These are phyloP conservation scores for Rhopalosiphum padi DNA, from an alignment of 1,140 invertebrate species.

Conservation along the genomic window DNA sequence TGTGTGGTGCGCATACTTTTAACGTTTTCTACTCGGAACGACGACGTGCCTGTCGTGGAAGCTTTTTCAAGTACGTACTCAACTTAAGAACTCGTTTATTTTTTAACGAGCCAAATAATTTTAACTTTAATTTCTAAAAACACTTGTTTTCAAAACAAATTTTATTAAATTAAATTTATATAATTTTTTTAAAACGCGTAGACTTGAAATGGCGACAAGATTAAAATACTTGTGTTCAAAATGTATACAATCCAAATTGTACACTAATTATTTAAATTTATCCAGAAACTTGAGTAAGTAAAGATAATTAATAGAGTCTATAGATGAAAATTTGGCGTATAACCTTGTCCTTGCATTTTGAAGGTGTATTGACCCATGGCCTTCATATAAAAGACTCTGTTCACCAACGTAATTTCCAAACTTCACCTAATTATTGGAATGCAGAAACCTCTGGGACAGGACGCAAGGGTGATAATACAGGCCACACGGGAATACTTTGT, in stretches of 20 bases:
- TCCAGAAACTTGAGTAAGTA: constrained; percentile 27
- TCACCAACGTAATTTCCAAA: constrained; percentile 40
- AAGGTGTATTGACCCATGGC: neutral
- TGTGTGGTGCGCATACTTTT: neutral
- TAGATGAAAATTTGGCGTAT: neutral
- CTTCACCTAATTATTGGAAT: neutral
- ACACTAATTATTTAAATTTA: constrained; percentile 31
- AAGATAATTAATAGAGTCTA: neutral
- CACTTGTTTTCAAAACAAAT: too few species aligned
- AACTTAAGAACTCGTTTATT: neutral
- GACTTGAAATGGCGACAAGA: constrained; percentile 28
- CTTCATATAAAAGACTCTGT: neutral
- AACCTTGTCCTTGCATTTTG: constrained; percentile 42
- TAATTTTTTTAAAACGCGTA: neutral
- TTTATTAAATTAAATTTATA: neutral
- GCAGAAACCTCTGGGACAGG: neutral
- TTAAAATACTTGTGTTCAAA: constrained; percentile 31
- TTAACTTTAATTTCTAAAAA: neutral
- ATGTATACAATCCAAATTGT: constrained; percentile 42
- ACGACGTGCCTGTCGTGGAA: neutral
- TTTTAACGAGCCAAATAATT: neutral
- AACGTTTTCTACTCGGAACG: neutral
- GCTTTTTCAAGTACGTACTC: neutral
- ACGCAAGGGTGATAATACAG: constrained; percentile 6
- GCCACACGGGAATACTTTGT: constrained; percentile 44